A percentile compares a stretch with the other conserved stretches of the same genome.
Conservation (phyloP, 1,140 invertebrate species). For the Hyposmocoma kahamanoa region DNA sequence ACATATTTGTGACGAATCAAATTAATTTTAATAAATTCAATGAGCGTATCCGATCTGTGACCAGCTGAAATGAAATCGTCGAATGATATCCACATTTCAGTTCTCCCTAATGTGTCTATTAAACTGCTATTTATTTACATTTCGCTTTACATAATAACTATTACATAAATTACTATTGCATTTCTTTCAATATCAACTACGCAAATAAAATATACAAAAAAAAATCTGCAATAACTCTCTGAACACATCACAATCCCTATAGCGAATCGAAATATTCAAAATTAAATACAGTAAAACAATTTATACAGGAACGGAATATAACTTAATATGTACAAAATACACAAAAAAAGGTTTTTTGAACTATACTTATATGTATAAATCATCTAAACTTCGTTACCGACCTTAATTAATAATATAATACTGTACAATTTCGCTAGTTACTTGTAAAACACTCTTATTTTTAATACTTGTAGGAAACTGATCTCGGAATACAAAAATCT, state of each 20-base stretch:
- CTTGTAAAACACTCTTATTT: constrained; percentile 52
- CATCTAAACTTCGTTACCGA: constrained; percentile 42
- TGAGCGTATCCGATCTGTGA: constrained; percentile 37
- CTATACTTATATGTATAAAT: constrained; percentile 54
- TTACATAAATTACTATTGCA: constrained; percentile 73
- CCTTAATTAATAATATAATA: constrained; percentile 66
- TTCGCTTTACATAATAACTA: constrained; percentile 52
- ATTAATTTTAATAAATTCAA: constrained; percentile 17
- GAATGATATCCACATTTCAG: constrained; percentile 37
- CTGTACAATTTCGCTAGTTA: constrained; percentile 72
- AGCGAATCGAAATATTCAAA: constrained; percentile 49
- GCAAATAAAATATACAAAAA: constrained; percentile 66
- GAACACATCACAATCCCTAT: constrained; percentile 69
- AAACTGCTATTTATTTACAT: constrained; percentile 62
- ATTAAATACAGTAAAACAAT: constrained; percentile 62
- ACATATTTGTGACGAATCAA: constrained; percentile 39
- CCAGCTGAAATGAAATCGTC: constrained; percentile 13
- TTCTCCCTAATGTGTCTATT: constrained; percentile 40
- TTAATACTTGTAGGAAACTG: constrained; percentile 55
- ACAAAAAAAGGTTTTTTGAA: constrained; percentile 47
- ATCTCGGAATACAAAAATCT: constrained; percentile 52
- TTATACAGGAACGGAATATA: constrained; percentile 70
- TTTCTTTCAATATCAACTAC: constrained; percentile 59
- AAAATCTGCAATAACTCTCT: constrained; percentile 44
- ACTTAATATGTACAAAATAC: constrained; percentile 71